These are phyloP conservation scores for Subacronicta megacephala DNA, from an alignment of 2,888 invertebrate genomes.

Conservation along the genomic window DNA sequence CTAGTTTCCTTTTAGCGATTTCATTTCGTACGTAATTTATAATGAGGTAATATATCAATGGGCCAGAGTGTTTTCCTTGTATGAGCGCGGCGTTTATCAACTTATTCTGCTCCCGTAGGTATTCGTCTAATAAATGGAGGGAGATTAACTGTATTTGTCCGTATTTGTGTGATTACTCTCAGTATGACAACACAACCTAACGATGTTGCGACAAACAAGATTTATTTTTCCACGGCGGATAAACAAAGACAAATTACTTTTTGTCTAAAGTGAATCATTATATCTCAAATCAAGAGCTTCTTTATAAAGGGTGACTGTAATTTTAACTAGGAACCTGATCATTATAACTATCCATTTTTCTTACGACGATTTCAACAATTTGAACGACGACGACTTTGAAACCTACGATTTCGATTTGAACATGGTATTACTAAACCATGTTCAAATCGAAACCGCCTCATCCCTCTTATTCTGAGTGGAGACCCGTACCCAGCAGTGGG, in stretches of 20 bases:
- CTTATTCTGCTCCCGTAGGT: conserved; percentile 2
- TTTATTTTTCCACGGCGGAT: conserved; percentile 17
- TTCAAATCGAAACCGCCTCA: too few species aligned
- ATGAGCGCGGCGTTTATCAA: conserved; percentile 8
- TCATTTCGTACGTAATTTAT: conserved; percentile 12
- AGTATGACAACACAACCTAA: conserved; percentile 8
- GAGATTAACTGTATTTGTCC: conserved; percentile 26
- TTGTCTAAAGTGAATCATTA: neutral
- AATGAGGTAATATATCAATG: conserved; percentile 29
- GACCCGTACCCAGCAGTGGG: too few species aligned
- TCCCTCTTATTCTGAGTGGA: too few species aligned
- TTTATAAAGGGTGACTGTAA: too few species aligned
- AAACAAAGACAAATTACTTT: conserved; percentile 8
- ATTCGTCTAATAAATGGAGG: conserved; percentile 19
- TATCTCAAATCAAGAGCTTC: neutral
- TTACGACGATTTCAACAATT: too few species aligned
- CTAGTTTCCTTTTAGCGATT: conserved; percentile 2
- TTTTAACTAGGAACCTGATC: too few species aligned
- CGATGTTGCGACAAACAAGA: conserved; percentile 26
- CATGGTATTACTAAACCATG: too few species aligned
- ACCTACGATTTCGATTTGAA: too few species aligned
- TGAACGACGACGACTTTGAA: too few species aligned
- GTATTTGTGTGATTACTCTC: conserved; percentile 22
- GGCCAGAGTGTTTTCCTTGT: conserved; percentile 15
- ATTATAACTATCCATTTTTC: too few species aligned